These are phyloP conservation scores for Petrocephalus sullivani DNA, from an alignment of 2,797 vertebrate genomes.

Conservation along the genomic window DNA sequence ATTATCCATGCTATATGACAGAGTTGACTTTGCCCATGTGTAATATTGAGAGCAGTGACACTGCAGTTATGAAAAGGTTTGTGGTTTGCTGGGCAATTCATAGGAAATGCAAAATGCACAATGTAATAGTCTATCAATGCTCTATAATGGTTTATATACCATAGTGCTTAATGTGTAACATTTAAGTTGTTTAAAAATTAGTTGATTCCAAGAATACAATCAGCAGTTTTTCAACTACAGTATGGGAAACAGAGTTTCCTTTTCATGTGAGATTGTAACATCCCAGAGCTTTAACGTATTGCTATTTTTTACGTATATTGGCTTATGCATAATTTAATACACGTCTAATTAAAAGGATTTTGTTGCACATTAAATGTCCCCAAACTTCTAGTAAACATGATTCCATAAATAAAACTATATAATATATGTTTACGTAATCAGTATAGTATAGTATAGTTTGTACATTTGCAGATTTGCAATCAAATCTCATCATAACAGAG, in stretches of 20 bases:
- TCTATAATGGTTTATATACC: neutral
- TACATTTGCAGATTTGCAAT: too few relatives aligned
- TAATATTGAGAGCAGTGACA: neutral
- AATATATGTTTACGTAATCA: too few relatives aligned
- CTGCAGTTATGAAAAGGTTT: neutral
- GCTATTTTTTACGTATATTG: neutral
- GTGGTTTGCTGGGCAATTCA: neutral
- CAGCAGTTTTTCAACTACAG: neutral
- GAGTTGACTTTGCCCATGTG: neutral
- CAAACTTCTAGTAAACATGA: neutral
- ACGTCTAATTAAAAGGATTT: neutral
- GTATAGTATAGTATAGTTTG: too few relatives aligned
- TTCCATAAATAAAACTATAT: too few relatives aligned
- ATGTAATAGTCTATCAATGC: neutral
- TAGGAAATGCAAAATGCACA: neutral
- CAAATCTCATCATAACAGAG: too few relatives aligned
- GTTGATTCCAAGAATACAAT: neutral
- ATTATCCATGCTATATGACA: neutral
- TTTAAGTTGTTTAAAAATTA: neutral
- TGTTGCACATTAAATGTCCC: neutral
- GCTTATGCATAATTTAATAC: neutral
- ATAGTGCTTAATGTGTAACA: neutral
- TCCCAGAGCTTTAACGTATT: neutral
- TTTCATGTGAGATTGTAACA: neutral
- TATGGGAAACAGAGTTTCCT: neutral